These are phyloP conservation scores for Natrix natrix DNA, from an alignment of 2,797 vertebrate genomes.

Conservation along the genomic window DNA sequence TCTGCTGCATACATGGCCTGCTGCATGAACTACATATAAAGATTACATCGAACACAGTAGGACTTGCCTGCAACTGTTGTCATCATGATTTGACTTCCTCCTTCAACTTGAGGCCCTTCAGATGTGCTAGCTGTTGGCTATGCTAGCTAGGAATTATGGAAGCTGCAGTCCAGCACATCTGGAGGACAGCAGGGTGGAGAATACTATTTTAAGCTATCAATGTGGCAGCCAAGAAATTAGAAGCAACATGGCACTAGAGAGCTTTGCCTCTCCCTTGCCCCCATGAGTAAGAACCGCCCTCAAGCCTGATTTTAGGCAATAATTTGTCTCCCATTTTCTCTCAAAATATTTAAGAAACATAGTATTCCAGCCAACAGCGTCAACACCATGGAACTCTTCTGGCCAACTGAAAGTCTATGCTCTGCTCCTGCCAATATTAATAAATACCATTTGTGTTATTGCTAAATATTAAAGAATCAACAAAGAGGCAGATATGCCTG, in stretches of 20 bases:
- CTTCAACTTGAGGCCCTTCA: neutral
- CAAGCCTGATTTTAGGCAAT: neutral
- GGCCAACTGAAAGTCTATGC: neutral
- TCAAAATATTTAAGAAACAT: neutral
- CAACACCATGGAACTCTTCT: neutral
- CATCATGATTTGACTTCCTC: neutral
- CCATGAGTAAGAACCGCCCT: neutral
- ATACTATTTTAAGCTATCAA: neutral
- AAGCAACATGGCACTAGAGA: neutral
- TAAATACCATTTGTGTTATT: neutral
- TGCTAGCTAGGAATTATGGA: neutral
- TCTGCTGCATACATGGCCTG: neutral
- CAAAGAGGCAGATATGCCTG: neutral
- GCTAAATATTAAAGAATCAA: neutral
- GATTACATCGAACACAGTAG: neutral
- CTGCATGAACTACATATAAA: neutral
- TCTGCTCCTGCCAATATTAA: neutral
- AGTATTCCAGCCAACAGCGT: neutral
- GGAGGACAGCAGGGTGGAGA: neutral
- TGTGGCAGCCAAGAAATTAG: neutral
- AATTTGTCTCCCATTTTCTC: neutral
- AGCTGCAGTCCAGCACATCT: neutral
- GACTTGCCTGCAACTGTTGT: neutral
- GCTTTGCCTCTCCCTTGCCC: neutral
- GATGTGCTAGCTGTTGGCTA: neutral